Evolutionary conservation across 2,113 vertebrate species (phyloP), one percentile per base, ranked within the genome.

Genomic region (Chlorocebus sabaeus): DNA sequence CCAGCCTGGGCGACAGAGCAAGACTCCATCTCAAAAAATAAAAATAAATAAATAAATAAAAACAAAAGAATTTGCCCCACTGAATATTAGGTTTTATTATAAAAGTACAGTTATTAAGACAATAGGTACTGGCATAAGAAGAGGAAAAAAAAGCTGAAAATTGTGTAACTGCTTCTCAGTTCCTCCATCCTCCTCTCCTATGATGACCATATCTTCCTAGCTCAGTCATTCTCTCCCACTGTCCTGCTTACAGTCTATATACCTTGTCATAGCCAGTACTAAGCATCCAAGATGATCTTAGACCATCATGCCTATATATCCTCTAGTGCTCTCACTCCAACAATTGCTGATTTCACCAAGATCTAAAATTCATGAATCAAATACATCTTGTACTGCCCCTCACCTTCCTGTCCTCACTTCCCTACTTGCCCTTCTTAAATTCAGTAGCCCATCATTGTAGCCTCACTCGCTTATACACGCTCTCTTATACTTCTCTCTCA

Each of bases 71-170:
- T 57, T 48, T 82, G 16, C n/a, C 83, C 38, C 59, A 52, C 48
- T 90, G n/a, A 90, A 35, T 38, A 76, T n/a, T 23, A 35, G 1
- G 2, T 61, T 18, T 84, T 23, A 79, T 64, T 85, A 40, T 85
- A 95, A 96, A 82, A 20, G 16, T 64, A 40, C 8, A 55, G 32
- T 83, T 75, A 87, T 95, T 87, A 72, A 82, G 45, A 87, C 25
- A 45, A n/a, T 70, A 93, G 11, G 32, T 20, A 48, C 43, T 61
- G 18, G 18, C 23, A 45, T 81, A 86, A 78, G 32, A 93, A 70
- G 55, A 52, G 48, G 90, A 90, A 93, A 90, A 81, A 97, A 81
- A 22, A 76, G 10, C 73, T 82, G 30, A 89, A 90, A 85, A 45
- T 67, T 55, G 40, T 64, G 52, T 87, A 81, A 52, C 25, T 64